These are phyloP conservation scores for Lutjanus campechanus DNA, from an alignment of 2,797 vertebrate species.

Conservation along the genomic window DNA sequence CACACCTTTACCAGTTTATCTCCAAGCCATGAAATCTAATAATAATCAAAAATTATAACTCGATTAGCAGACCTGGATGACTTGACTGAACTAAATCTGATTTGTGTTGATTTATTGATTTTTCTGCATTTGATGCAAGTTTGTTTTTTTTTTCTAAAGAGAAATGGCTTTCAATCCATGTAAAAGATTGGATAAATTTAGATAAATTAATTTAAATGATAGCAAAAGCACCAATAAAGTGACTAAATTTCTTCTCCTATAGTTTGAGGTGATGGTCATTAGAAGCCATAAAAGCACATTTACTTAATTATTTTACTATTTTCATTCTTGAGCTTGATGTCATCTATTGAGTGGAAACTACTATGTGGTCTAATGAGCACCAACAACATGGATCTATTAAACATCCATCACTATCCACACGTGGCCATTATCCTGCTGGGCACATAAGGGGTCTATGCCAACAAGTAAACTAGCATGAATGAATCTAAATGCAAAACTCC, in stretches of 20 bases:
- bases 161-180: not conserved
- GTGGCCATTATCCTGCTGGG: slow-evolving; percentile 5
- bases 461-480: slow-evolving; percentile 10
- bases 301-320: no score
- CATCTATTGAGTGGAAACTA: not conserved
- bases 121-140: not conserved
- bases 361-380: not conserved
- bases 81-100: not conserved
- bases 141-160: not conserved
- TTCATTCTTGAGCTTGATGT: not conserved
- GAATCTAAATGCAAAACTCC: slow-evolving; percentile 3
- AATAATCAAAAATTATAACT: slow-evolving; percentile 2
- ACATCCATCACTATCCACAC: slow-evolving; percentile 19
- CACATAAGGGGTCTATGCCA: not conserved
- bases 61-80: slow-evolving; percentile 17
- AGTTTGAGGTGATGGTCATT: not conserved
- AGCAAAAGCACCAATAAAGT: not conserved
- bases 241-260: not conserved
- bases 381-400: not conserved
- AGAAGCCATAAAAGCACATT: no score
- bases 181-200: not conserved
- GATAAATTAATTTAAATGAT: no score
- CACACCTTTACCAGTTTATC: slow-evolving; percentile 13
- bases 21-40: not conserved
- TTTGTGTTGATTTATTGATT: slow-evolving; percentile 27